Evolutionary conservation across 2,797 vertebrate genomes (phyloP).

Genomic region (Sebastes diaconus): DNA sequence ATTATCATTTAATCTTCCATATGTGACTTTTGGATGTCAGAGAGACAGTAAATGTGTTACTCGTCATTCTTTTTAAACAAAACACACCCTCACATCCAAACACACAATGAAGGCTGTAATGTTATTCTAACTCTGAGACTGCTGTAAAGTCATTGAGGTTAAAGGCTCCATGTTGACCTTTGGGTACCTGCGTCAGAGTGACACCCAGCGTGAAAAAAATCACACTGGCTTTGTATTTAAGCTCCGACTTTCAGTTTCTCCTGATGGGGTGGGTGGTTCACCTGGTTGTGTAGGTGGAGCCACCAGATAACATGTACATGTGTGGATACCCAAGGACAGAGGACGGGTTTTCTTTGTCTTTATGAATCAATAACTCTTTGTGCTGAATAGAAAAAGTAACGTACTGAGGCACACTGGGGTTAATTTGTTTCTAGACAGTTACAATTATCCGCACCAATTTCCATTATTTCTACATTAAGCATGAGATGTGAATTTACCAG

Average conservation of each 20-base stretch:
- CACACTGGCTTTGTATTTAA: not conserved
- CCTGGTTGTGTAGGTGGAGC: conserved; percentile 36
- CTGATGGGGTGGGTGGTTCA: not conserved
- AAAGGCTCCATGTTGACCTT: conserved; percentile 34
- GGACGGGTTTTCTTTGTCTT: conserved; percentile 2
- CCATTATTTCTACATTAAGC: not conserved
- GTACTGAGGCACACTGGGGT: not conserved
- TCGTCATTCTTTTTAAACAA: not conserved
- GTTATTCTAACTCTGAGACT: not conserved
- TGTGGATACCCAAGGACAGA: conserved; percentile 6
- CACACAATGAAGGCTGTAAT: not conserved
- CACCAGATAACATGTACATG: conserved; percentile 5
- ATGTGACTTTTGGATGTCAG: not conserved
- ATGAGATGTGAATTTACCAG: not conserved
- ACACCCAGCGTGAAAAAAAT: not conserved
- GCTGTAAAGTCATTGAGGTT: not conserved
- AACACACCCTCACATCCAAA: not conserved
- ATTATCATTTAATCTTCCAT: not conserved
- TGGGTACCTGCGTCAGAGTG: not conserved
- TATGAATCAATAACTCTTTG: conserved; percentile 40
- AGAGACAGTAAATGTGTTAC: not conserved
- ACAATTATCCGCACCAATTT: not conserved
- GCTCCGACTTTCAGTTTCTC: conserved; percentile 53
- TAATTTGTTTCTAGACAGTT: not conserved
- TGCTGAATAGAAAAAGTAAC: not conserved